Evolutionary conservation across 2,888 invertebrate genomes (phyloP).

Genomic region (Lasiommata megera): DNA sequence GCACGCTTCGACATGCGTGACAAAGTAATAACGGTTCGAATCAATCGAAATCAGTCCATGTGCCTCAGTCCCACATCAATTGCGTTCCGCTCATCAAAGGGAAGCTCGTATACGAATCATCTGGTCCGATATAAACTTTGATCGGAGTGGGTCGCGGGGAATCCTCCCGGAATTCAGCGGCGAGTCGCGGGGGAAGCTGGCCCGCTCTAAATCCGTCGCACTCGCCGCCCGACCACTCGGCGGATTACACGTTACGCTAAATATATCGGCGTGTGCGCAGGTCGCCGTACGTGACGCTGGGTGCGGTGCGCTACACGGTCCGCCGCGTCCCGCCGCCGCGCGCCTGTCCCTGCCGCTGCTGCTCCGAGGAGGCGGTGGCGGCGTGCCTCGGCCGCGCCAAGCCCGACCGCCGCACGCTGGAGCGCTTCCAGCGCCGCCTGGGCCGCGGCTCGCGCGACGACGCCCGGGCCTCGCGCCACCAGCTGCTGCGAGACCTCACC

Average conservation of each 20-base stretch:
- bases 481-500: slow-evolving; percentile 90
- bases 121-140: slow-evolving; percentile 60
- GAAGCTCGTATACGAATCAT: slow-evolving; percentile 51
- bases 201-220: slow-evolving; percentile 74
- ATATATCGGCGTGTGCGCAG: slow-evolving; percentile 63
- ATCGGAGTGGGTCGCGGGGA: slow-evolving; percentile 72
- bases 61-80: slow-evolving; percentile 33
- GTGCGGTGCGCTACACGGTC: slow-evolving; percentile 86
- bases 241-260: slow-evolving; percentile 60
- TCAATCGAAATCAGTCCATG: slow-evolving; percentile 18
- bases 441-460: slow-evolving; percentile 79
- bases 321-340: slow-evolving; percentile 84
- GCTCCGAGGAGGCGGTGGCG: slow-evolving; percentile 79
- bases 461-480: slow-evolving; percentile 75
- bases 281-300: slow-evolving; percentile 84
- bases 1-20: not conserved
- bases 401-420: slow-evolving; percentile 86
- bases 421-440: slow-evolving; percentile 90
- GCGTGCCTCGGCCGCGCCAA: slow-evolving; percentile 77
- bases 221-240: slow-evolving; percentile 69
- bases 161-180: slow-evolving; percentile 74
- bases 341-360: slow-evolving; percentile 80
- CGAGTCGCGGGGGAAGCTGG: slow-evolving; percentile 66
- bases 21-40: not conserved
- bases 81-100: slow-evolving; percentile 49